A percentile compares a stretch with the other conserved stretches of the same genome.
Conservation (phyloP, 2,797 vertebrate genomes). For the Coregonus suidteri region DNA sequence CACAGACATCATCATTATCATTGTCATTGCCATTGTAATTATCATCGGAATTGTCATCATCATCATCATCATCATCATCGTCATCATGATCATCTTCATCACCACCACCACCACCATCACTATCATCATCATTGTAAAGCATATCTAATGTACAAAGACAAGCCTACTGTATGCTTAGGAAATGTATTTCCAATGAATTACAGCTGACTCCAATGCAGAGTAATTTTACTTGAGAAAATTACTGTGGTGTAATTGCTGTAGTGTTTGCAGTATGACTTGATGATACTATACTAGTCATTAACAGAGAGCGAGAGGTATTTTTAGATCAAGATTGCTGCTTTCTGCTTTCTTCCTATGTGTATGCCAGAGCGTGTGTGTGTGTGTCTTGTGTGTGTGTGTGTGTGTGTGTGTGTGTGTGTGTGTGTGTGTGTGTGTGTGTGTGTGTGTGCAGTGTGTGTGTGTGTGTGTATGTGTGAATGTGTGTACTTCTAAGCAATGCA, state of each 20-base stretch:
- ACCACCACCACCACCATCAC: background rate
- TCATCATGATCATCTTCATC: background rate
- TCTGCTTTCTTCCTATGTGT: slow-evolving; percentile 16
- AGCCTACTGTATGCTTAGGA: background rate
- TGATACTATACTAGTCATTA: slow-evolving; percentile 49
- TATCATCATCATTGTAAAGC: background rate
- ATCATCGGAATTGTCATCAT: background rate
- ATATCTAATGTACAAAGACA: background rate
- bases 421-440: slow-evolving; percentile 6
- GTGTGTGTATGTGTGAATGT: slow-evolving; percentile 5
- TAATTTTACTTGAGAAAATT: background rate
- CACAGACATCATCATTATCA: background rate
- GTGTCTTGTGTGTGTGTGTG: too few species aligned
- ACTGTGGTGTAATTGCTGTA: slow-evolving; percentile 47
- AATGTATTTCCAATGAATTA: background rate
- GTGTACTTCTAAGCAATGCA: background rate
- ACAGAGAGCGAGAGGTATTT: slow-evolving; percentile 11
- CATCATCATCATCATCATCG: background rate
- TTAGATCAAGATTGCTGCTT: slow-evolving; percentile 47
- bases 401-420: background rate
- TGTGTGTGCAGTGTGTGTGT: slow-evolving; percentile 5
- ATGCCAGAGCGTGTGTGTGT: slow-evolving; percentile 1
- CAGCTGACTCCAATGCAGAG: background rate
- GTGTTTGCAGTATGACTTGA: slow-evolving; percentile 55
- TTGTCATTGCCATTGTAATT: background rate